Conservation (phyloP, 1,140 invertebrate genomes). For the Bombus soroeensis region DNA sequence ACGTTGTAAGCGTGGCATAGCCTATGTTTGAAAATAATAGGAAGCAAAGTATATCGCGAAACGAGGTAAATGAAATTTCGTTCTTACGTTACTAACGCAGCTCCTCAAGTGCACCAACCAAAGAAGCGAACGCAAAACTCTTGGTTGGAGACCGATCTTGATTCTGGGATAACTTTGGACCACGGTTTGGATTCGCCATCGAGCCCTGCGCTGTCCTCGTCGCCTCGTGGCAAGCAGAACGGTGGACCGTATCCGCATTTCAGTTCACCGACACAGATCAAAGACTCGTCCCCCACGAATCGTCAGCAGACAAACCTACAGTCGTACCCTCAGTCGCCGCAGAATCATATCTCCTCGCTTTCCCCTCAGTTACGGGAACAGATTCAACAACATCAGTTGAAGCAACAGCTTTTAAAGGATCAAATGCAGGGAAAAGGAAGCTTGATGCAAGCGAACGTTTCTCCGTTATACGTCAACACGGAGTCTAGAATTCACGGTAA, state of each 20-base stretch:
- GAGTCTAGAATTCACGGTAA: slow-evolving; percentile 72
- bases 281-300: slow-evolving; percentile 62
- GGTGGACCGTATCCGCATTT: slow-evolving; percentile 64
- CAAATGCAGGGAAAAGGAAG: slow-evolving; percentile 78
- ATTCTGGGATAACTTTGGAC: slow-evolving; percentile 88
- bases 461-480: slow-evolving; percentile 81
- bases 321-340: slow-evolving; percentile 52
- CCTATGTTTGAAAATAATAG: too few relatives aligned
- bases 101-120: slow-evolving; percentile 72
- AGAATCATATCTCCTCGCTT: slow-evolving; percentile 71
- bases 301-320: slow-evolving; percentile 57
- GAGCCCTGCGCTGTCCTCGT: slow-evolving; percentile 69
- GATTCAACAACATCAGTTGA: slow-evolving; percentile 78
- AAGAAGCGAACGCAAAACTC: slow-evolving; percentile 83
- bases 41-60: too few relatives aligned
- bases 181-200: slow-evolving; percentile 81
- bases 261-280: slow-evolving; percentile 63
- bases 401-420: slow-evolving; percentile 77
- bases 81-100: slow-evolving; percentile 37
- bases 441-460: slow-evolving; percentile 67
- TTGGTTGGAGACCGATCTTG: slow-evolving; percentile 96
- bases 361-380: slow-evolving; percentile 76
- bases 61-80: background rate
- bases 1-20: too few relatives aligned
- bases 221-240: slow-evolving; percentile 69